Base-by-base conservation (phyloP, 2,797 vertebrate species). In the Tauraco hartlaubi region DNA sequence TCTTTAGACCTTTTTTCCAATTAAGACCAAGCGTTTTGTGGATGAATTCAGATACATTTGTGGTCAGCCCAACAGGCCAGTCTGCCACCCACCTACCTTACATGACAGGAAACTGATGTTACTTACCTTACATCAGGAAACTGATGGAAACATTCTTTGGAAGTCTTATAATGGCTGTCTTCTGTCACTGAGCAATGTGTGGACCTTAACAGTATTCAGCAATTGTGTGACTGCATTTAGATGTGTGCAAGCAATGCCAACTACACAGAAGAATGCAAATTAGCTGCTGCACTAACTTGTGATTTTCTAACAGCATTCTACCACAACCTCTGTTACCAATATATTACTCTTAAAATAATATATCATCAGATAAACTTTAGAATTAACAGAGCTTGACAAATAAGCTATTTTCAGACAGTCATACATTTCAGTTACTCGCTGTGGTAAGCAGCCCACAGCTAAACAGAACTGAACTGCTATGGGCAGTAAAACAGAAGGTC, bases 151-250 rank as follows among this genome's bases (percentile, higher is more conserved):
- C 92, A 59, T 96, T 97, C 96, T 98, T 96, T 84, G 96, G 96
- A 98, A 97, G 97, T 97, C 98, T 98, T 98, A 95, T 93, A 98
- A 98, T 94, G 97, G 79, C 97, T 98, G 96, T 95, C 95, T 80
- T 78, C 81, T n/a, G 31, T 80, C 92, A 81, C 76, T 35, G 44
- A 69, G 83, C 33, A 83, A 69, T 39, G 68, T 35, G 28, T 31
- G 29, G 80, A 79, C 92, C 68, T 92, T 85, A 82, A 86, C 72
- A 62, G 52, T 68, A 71, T 72, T 89, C 95, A 77, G 66, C 11
- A 91, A 49, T 29, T 72, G 31, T 67, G 35, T 64, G 88, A 71
- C 80, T 58, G 64, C 58, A 18, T 26, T 59, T 35, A 72, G 55
- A 80, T 33, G 26, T 46, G 44, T 44, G 55, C 77, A 95, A 89